Base-by-base conservation (phyloP, 1,140 invertebrate species). In the Parasteatoda tepidariorum region DNA sequence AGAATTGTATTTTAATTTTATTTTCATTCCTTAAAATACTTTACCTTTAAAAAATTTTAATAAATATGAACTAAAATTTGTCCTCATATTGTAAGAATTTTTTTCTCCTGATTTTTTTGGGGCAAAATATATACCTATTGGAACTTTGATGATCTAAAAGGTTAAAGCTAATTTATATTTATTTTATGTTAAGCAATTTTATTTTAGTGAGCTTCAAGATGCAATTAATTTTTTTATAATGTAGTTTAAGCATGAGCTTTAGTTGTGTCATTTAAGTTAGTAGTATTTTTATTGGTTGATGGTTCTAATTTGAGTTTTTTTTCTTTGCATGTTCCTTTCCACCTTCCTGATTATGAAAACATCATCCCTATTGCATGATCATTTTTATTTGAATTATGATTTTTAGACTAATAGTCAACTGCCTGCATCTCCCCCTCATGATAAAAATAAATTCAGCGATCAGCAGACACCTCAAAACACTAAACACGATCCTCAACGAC, bases 331-430 rank as follows among this genome's bases (percentile, higher is more conserved):
- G 67, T 41, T 54, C 68, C 33, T 62, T 64, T 67, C 34, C 68
- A 34, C 61, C 64, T 38, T 57, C 30, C 76, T 78, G 74, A 31
- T 78, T 64, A 64, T 57, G 76, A 79, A 78, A 66, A 68, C 67
- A 62, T 71, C 67, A 70, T 61, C 38, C 78, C 67, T 62, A 33
- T 70, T 82, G 78, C 78, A 82, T 82, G 78, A 70, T 55, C 31
- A 68, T 82, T 82, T 82, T 66, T 82, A 34, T 82, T 82, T 82
- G 66, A 82, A 31, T 28, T 59, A 26, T 66, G 62, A 68, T 79
- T 79, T 74, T 82, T 31, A 82, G 78, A 54, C 54, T 41, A 82
- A 13, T 15, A 62, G 61, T 55, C 30, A 82, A 82, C 34, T 41
- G 38, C 31, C 66, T 41, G 54, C 54, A 11, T 61, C 78, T 55